Conservation (phyloP, 2,113 vertebrate species). For the Xenus cinereus region DNA sequence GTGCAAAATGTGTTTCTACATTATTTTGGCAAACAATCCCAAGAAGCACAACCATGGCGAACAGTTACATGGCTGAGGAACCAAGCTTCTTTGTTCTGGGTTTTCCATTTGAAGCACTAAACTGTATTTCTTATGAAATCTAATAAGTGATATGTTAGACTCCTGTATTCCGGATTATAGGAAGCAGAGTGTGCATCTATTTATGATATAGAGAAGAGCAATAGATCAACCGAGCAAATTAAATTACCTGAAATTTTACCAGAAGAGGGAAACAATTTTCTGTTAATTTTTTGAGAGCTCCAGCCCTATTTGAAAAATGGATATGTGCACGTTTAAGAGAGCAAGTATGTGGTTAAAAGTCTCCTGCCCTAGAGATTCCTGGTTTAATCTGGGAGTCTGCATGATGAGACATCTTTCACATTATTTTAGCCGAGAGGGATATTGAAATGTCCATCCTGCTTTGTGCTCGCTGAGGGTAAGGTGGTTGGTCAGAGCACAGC, state of each 20-base stretch:
- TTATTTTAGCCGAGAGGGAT: not conserved
- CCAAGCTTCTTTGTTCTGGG: not conserved
- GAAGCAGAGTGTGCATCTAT: not conserved
- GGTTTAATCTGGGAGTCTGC: not conserved
- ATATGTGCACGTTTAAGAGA: not conserved
- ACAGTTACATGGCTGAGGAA: not conserved
- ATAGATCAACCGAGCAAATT: not conserved
- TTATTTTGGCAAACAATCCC: not conserved
- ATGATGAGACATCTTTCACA: not conserved
- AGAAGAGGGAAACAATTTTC: not conserved
- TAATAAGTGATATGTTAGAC: not conserved
- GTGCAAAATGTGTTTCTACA: not conserved
- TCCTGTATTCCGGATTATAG: not conserved
- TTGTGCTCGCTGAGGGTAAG: not conserved
- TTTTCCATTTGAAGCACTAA: not conserved
- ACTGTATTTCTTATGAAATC: not conserved
- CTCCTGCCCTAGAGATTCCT: not conserved
- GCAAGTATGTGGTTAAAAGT: not conserved
- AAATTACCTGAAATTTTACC: not conserved
- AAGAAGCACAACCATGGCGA: not conserved
- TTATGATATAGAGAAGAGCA: not conserved
- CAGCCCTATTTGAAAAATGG: not conserved
- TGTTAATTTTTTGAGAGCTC: not conserved
- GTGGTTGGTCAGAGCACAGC: not conserved
- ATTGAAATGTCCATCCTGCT: not conserved